Base-by-base conservation (phyloP, 30 jellyfish, hydroid and myxozoan genomes). In the Turritopsis rubra region DNA sequence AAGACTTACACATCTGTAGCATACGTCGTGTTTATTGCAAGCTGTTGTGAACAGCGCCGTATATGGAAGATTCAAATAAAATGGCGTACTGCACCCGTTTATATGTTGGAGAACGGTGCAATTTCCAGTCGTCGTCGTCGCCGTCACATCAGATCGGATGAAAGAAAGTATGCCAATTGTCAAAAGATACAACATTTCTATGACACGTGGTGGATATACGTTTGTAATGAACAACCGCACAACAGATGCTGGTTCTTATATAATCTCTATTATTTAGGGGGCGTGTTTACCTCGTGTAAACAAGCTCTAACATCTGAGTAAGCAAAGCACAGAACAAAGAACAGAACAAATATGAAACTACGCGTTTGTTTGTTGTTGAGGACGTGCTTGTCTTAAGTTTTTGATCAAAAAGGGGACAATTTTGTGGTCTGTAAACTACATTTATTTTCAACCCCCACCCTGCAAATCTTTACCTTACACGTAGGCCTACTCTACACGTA, bases 51-150 rank as follows among this genome's bases (percentile, higher is more conserved):
- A 80, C 79, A 80, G 28, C 17, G 65, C 79, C n/a, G 52, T 80
- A 52, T 80, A 80, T 53, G 87, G 87, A 4, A 80, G 53, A 41
- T 78, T 78, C 28, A 80, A 21, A 4, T n/a, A 21, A 53, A 80
- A 80, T 25, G 87, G 87, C 20, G 79, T 80, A 29, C 87, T 80
- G 87, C 87, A 80, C 18, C 87, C 87, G 28, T 80, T 80, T 21
- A 80, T 26, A 80, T 80, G 26, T 29, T 80, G 75, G 52, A 28
- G 21, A 27, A 80, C 87, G 7, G 30, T 52, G 54, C 87, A 80
- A 18, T 80, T 80, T 60, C 22, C 19, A 13, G 60, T 41, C 13
- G 60, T 41, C 5, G 60, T 41, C 60, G 60, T 3, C 5, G 60
- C 13, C 60, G 60, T 13, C 5, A 41, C 60, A 41, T 41, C 5